Percentiles rank a stretch among this genome's conserved stretches.
Conservation (phyloP, 2,888 invertebrate genomes). For the Nomada flava region DNA sequence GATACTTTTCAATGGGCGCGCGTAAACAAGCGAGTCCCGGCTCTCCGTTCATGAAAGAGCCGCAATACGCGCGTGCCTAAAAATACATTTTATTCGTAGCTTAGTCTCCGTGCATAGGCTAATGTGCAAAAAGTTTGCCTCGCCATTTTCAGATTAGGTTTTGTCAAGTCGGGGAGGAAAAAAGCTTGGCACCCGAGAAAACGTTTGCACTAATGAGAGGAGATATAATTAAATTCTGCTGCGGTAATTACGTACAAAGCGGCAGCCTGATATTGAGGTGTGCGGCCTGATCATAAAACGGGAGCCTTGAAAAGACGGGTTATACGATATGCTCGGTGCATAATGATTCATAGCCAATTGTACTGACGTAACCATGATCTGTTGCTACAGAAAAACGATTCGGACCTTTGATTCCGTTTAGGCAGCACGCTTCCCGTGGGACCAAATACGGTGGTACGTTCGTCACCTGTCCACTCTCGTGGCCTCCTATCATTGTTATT, state of each 20-base stretch:
- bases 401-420: constrained; percentile 51
- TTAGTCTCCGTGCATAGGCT: background rate
- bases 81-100: constrained; percentile 2
- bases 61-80: background rate
- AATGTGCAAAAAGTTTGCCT: background rate
- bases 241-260: constrained; percentile 42
- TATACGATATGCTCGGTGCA: constrained; percentile 65
- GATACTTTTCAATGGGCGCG: constrained; percentile 22
- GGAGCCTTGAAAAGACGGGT: constrained; percentile 70
- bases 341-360: constrained; percentile 74
- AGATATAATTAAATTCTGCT: constrained; percentile 20
- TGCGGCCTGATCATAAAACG: constrained; percentile 39
- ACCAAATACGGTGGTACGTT: constrained; percentile 59
- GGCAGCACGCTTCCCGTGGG: constrained; percentile 52
- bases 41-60: constrained; percentile 1
- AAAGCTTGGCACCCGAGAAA: too few relatives aligned
- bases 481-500: constrained; percentile 34
- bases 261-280: constrained; percentile 24
- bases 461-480: constrained; percentile 34
- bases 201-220: background rate
- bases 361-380: constrained; percentile 67
- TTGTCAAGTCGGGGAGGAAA: too few relatives aligned
- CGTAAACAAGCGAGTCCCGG: background rate
- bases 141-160: too few relatives aligned
- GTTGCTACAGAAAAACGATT: constrained; percentile 53